Base-by-base conservation (phyloP, 2,113 vertebrate genomes). In the Xenopus borealis region DNA sequence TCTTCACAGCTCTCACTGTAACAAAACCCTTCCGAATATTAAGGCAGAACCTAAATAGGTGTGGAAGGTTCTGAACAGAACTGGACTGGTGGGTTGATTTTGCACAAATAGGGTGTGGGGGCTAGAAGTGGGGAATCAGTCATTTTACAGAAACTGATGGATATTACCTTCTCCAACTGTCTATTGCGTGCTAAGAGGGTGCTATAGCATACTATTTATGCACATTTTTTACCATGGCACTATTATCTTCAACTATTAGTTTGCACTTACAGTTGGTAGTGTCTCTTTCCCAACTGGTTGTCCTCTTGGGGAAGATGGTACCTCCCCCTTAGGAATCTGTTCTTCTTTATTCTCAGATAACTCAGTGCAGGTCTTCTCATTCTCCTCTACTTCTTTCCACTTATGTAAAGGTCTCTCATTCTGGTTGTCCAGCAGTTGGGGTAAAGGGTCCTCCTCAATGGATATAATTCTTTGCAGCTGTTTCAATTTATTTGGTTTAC, bases 381-480 rank as follows among this genome's bases (percentile, higher is more conserved):
- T 72, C 7, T 79, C 88, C 0, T 91, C 86, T 79, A 92, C 90
- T 80, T 93, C 91, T 12, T 82, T 85, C 80, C 93, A 91, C 67
- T 85, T 86, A 74, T 84, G 88, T 68, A 92, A 79, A 0, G 92
- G 82, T 10, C 76, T 85, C 72, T 89, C 88, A 47, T 80, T 71
- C 13, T 86, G 78, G 5, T 78, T 85, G 0, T 92, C 90, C 72
- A 96, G 90, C 58, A 97, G 85, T 55, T 96, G 92, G 9, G 95
- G 94, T 10, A 97, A 83, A 76, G 90, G 95, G 79, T 98, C 96
- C 81, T 98, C 95, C 79, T 98, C 97, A 27, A 98, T 95, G 76
- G 96, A 97, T 84, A 98, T 96, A 83, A 98, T 92, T 65, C 96
- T 90, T 45, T 89, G 91, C n/a, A 97, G 84, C 1, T 72, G 88